phyloP scores from a whole-genome alignment of 2,888 invertebrate species.

The Andrena bucephala region DNA sequence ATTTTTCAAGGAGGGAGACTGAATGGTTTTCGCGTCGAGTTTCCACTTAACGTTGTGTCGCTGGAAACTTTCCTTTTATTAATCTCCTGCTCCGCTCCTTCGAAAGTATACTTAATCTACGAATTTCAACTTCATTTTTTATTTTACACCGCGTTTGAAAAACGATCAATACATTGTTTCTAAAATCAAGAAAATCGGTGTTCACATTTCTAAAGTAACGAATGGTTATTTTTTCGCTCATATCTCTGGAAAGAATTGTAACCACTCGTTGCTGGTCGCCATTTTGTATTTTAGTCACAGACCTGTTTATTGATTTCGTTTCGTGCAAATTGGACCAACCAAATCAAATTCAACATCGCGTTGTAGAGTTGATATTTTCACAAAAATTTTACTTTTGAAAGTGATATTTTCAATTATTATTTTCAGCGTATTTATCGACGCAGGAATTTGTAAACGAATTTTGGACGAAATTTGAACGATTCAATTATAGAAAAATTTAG shows the following conservation, averaged over 20 bases:
- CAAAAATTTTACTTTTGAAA: neutral
- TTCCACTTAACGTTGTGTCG: conserved; percentile 6
- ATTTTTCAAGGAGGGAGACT: neutral
- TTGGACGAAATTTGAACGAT: neutral
- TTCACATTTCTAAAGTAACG: too few species aligned
- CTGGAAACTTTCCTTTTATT: conserved; percentile 14
- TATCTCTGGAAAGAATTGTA: conserved; percentile 6
- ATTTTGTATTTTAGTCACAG: neutral
- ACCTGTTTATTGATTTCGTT: neutral
- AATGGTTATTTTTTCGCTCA: too few species aligned
- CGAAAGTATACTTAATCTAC: conserved; percentile 9
- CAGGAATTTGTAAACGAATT: neutral
- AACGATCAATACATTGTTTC: too few species aligned
- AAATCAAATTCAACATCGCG: neutral
- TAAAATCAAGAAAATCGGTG: too few species aligned
- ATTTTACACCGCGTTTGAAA: conserved; percentile 2
- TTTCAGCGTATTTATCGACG: neutral
- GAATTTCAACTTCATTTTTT: neutral
- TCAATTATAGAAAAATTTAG: too few species aligned
- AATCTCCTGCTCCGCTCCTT: neutral
- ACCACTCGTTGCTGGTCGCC: neutral
- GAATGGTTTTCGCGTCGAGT: conserved; percentile 16
- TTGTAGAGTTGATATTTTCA: neutral
- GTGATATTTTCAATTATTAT: conserved; percentile 10
- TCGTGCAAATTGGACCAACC: neutral